These are phyloP conservation scores for Oreochromis niloticus DNA, from an alignment of 2,113 vertebrate species.

Conservation along the genomic window DNA sequence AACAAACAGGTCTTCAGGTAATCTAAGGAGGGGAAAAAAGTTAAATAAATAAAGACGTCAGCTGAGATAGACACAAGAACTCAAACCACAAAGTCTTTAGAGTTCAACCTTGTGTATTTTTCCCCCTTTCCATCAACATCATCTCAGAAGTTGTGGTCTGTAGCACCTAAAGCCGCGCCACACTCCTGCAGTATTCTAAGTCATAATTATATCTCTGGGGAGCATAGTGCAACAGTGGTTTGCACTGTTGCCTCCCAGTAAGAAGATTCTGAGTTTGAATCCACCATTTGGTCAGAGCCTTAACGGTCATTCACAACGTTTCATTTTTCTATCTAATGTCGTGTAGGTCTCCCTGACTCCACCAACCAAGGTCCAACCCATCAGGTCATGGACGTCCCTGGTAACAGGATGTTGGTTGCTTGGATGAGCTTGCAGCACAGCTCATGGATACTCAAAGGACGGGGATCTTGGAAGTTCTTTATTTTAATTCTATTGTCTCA, in stretches of 20 bases:
- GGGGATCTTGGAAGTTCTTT: background rate
- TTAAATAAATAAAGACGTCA: background rate
- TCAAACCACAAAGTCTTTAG: background rate
- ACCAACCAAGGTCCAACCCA: background rate
- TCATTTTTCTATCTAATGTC: background rate
- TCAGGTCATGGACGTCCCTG: background rate
- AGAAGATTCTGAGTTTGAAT: background rate
- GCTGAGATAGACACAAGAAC: background rate
- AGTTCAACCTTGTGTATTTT: background rate
- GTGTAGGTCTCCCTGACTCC: background rate
- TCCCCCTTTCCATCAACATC: background rate
- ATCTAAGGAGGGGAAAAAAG: background rate
- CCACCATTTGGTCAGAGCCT: background rate
- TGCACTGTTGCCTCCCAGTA: background rate
- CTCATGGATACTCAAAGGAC: background rate
- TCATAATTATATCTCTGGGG: background rate
- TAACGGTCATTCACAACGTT: background rate
- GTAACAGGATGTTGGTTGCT: background rate
- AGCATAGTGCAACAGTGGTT: background rate
- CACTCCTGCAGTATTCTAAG: background rate
- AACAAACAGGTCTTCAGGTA: background rate
- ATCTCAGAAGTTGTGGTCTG: background rate
- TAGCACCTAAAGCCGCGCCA: rapidly evolving
- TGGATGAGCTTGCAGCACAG: background rate
- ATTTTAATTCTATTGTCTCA: background rate